Evolutionary conservation across 1,140 invertebrate genomes (phyloP).

Genomic region (Aphelinus atriplicis): DNA sequence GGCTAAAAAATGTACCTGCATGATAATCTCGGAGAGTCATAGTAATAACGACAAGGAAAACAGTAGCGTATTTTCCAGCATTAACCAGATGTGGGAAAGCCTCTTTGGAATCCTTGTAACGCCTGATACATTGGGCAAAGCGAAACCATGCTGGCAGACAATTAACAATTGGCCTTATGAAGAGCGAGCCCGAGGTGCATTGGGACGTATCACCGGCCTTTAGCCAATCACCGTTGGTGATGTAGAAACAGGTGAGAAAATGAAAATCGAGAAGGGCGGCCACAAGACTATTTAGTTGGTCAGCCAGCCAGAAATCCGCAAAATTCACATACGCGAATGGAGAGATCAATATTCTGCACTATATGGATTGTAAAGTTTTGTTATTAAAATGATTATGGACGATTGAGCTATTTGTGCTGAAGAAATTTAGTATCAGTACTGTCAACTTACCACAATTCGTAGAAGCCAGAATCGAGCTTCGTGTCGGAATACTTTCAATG

Average conservation of each 20-base stretch:
- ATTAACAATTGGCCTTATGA: conserved; percentile 82
- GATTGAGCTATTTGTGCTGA: no score
- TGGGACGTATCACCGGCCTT: conserved; percentile 70
- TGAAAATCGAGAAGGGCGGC: conserved; percentile 93
- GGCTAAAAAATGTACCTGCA: conserved; percentile 65
- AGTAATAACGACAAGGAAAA: conserved; percentile 94
- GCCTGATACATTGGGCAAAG: conserved; percentile 95
- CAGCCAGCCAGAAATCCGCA: conserved; percentile 99
- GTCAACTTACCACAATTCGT: conserved; percentile 75
- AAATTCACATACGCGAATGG: conserved; percentile 97
- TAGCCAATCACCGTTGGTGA: conserved; percentile 78
- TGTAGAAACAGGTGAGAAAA: conserved; percentile 88
- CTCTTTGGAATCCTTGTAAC: conserved; percentile 89
- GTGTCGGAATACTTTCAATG: conserved; percentile 90
- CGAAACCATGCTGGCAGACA: conserved; percentile 96
- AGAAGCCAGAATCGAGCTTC: conserved; percentile 89
- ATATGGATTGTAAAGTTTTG: not conserved
- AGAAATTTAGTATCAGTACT: no score
- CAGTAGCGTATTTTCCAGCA: conserved; percentile 98
- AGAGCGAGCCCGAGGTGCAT: conserved; percentile 72
- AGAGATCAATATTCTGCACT: conserved; percentile 87
- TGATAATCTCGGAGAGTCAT: conserved; percentile 78
- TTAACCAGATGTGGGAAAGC: conserved; percentile 96
- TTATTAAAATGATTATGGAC: no score
- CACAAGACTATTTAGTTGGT: conserved; percentile 95